Conservation (phyloP, 2,113 vertebrate species). For the Gracilinanus agilis region DNA sequence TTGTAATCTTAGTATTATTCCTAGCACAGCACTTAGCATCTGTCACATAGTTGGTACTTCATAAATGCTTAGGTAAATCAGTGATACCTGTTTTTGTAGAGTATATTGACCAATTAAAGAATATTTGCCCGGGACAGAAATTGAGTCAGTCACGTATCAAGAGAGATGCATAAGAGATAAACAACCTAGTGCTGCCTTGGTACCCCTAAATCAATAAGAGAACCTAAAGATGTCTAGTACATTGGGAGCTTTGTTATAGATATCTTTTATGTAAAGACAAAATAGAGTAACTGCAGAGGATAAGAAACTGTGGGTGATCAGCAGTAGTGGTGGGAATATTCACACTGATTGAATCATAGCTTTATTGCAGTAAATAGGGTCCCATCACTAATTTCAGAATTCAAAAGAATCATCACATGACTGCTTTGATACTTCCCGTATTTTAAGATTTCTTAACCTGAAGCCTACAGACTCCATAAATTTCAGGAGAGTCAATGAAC, state of each 20-base stretch:
- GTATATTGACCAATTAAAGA: constrained; percentile 30
- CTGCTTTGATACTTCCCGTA: not conserved
- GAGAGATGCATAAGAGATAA: not conserved
- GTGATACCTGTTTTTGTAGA: constrained; percentile 30
- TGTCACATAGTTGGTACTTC: not conserved
- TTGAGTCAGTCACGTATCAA: not conserved
- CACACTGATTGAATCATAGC: not conserved
- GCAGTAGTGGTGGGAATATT: not conserved
- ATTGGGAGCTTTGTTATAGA: not conserved
- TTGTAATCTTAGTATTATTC: not conserved
- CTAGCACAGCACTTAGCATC: not conserved
- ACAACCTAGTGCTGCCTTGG: not conserved
- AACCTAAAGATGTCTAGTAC: not conserved
- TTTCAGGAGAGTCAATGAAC: not conserved
- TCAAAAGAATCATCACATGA: not conserved
- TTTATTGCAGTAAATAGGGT: not conserved
- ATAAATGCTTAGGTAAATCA: not conserved
- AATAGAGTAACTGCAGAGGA: not conserved
- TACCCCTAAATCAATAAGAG: not conserved
- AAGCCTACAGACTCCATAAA: not conserved
- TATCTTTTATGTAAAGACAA: not conserved
- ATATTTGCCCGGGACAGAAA: not conserved
- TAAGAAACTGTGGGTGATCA: not conserved
- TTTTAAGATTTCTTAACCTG: not conserved
- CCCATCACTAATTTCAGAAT: not conserved